phyloP scores from a whole-genome alignment of 2,113 vertebrate species.

The Siphamia tubifer region DNA sequence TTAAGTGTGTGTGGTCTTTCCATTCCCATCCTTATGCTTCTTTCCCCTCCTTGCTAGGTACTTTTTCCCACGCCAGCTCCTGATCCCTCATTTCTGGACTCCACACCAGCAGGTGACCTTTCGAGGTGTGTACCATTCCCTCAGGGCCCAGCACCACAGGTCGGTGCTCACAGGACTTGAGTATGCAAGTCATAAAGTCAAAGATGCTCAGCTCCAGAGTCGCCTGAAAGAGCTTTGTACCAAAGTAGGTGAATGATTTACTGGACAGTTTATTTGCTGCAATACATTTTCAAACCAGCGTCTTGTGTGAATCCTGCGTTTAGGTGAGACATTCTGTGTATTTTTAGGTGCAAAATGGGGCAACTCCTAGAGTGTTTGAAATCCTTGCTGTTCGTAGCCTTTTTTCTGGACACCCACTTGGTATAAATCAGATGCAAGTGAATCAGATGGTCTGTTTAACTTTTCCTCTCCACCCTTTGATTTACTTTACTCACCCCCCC shows the following conservation, averaged over 20 bases:
- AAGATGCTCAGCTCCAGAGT: constrained; percentile 64
- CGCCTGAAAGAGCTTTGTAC: constrained; percentile 80
- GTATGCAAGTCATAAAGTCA: constrained; percentile 37
- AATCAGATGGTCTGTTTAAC: constrained; percentile 81
- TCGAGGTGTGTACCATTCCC: constrained; percentile 76
- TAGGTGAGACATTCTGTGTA: neutral
- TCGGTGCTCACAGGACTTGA: constrained; percentile 76
- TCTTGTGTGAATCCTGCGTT: neutral
- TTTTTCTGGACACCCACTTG: constrained; percentile 82
- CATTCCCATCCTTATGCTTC: neutral
- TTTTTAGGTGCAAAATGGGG: constrained; percentile 84
- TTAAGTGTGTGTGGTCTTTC: neutral
- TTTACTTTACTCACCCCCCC: too few species aligned
- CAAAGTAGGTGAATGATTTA: constrained; percentile 71
- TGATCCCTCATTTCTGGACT: constrained; percentile 92
- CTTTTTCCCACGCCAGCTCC: constrained; percentile 90
- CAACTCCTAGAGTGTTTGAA: constrained; percentile 77
- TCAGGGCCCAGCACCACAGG: constrained; percentile 69
- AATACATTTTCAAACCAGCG: neutral
- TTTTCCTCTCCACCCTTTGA: neutral
- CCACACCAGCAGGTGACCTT: constrained; percentile 85
- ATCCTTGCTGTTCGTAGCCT: constrained; percentile 79
- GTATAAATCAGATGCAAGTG: constrained; percentile 74
- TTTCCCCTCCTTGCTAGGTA: constrained; percentile 80
- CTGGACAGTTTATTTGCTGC: neutral